Evolutionary conservation across 2,888 invertebrate species (phyloP), one percentile per base, ranked within the genome.

Genomic region (Acrobeloides nanus): DNA sequence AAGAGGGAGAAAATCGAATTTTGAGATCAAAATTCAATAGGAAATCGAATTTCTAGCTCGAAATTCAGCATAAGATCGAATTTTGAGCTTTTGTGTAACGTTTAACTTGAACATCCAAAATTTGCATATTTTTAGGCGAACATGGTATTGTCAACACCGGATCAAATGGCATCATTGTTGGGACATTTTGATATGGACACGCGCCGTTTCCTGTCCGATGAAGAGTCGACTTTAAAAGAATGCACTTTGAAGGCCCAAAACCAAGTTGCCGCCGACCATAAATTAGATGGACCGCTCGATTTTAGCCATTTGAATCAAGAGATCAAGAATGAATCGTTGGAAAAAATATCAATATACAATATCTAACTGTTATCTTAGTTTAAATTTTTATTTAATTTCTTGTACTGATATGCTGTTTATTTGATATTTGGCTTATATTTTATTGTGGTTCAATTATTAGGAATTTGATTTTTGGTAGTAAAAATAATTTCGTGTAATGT

Each of bases 111-210:
- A 26, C 21, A 15, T 31, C 23, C 17, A 35, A 17, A 10, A 42
- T 21, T 10, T 12, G 4, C n/a, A n/a, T n/a, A n/a, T n/a, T n/a
- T n/a, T n/a, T n/a, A n/a, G 17, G 42, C 46, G 12, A 24, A 27
- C 12, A 44, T 39, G 6, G 46, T 38, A 18, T 25, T 56, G 35
- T 29, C 24, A 32, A 52, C 66, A 20, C 49, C 68, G 6, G 70
- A 71, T 39, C 46, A 53, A 26, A 62, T 70, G 66, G 68, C 70
- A 4, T 69, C 68, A 2, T 51, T 70, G 15, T 53, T 70, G 27
- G 68, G 67, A 33, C 56, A 55, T 34, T 67, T 69, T 56, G 64
- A 68, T 39, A 56, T 66, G 50, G 62, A 66, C 45, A 61, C 64
- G 3, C 53, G 61, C 17, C 48, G 42, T 37, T 55, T 57, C 3